A percentile compares a stretch with the other conserved stretches of the same genome.
These are phyloP conservation scores for Drosophila flavopinicola DNA, from an alignment of 2,888 invertebrate species.

Conservation along the genomic window DNA sequence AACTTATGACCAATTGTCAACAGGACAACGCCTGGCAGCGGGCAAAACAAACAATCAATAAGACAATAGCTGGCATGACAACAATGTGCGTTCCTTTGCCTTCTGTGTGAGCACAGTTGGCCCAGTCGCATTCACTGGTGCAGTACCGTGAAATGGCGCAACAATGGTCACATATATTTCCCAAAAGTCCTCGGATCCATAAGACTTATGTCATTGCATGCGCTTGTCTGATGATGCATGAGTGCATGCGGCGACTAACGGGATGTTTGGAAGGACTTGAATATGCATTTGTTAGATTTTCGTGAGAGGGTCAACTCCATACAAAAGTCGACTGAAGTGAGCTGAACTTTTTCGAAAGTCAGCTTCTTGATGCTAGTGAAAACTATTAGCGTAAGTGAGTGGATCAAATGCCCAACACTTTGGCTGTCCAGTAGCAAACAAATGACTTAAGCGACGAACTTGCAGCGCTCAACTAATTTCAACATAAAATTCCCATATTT, in stretches of 20 bases:
- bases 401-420: conserved; percentile 3
- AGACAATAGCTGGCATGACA: conserved; percentile 51
- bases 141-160: conserved; percentile 63
- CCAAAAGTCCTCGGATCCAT: conserved; percentile 59
- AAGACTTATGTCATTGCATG: conserved; percentile 23
- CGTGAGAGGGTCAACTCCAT: background rate
- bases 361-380: background rate
- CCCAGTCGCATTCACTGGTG: conserved; percentile 8
- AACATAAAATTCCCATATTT: conserved; percentile 28
- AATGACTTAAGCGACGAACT: conserved; percentile 60
- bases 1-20: conserved; percentile 69
- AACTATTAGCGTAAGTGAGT: background rate
- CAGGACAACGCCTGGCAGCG: conserved; percentile 55
- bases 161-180: conserved; percentile 73
- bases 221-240: conserved; percentile 59
- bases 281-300: conserved; percentile 8
- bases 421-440: conserved; percentile 36
- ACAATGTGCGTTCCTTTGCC: conserved; percentile 66
- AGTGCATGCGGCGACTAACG: conserved; percentile 55
- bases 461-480: conserved; percentile 20
- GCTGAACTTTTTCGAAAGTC: conserved; percentile 9
- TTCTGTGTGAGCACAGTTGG: conserved; percentile 43
- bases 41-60: conserved; percentile 76
- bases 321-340: conserved; percentile 21
- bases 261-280: conserved; percentile 26